Percentiles rank a stretch among this genome's conserved stretches.
Evolutionary conservation across 2,797 vertebrate genomes (phyloP).

Genomic region (Glossophaga mutica): DNA sequence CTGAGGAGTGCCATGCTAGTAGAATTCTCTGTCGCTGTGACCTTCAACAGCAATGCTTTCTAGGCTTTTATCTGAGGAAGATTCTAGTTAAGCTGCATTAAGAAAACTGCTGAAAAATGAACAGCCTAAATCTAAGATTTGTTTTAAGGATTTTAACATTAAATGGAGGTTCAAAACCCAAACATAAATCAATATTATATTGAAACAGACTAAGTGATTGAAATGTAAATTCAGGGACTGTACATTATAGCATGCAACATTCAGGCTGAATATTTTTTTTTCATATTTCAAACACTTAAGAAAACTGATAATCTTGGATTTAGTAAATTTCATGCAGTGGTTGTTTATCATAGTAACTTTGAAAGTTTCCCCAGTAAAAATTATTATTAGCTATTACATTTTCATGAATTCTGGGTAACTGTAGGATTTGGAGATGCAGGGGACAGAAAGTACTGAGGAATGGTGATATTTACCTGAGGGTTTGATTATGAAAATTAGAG

Average conservation of each 20-base stretch:
- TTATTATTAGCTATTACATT: constrained; percentile 46
- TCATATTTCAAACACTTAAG: constrained; percentile 57
- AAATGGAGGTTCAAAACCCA: constrained; percentile 23
- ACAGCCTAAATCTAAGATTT: neutral
- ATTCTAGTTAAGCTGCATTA: constrained; percentile 37
- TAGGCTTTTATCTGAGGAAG: constrained; percentile 15
- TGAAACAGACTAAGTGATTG: neutral
- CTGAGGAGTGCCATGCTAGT: neutral
- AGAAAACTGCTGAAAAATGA: constrained; percentile 25
- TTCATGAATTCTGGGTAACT: constrained; percentile 55
- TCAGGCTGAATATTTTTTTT: constrained; percentile 44
- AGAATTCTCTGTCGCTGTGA: neutral
- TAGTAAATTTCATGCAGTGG: constrained; percentile 23
- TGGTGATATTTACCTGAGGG: constrained; percentile 41
- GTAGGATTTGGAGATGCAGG: constrained; percentile 30
- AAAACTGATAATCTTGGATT: constrained; percentile 60
- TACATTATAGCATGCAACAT: neutral
- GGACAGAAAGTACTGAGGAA: constrained; percentile 20
- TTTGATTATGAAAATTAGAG: constrained; percentile 61
- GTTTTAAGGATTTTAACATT: constrained; percentile 56
- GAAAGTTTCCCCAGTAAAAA: constrained; percentile 60
- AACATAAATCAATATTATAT: constrained; percentile 46
- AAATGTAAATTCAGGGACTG: constrained; percentile 56
- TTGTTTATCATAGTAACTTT: constrained; percentile 60
- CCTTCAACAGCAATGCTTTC: constrained; percentile 20